Evolutionary conservation across 2,797 vertebrate genomes (phyloP).

Genomic region (Masticophis lateralis): DNA sequence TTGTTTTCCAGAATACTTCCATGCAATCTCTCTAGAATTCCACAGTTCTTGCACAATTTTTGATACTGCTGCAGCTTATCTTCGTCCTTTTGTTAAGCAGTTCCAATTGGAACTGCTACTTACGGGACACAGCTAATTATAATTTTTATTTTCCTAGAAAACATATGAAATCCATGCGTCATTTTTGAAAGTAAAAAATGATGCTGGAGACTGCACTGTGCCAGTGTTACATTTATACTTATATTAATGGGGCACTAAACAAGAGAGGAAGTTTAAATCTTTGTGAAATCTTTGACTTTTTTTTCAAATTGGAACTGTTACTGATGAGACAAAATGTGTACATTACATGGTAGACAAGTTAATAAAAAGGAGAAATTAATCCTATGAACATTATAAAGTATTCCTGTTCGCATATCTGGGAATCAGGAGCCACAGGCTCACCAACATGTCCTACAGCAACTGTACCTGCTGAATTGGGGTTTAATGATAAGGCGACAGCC

Average conservation of each 20-base stretch:
- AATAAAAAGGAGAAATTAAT: background rate
- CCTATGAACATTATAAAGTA: background rate
- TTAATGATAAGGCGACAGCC: constrained; percentile 77
- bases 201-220: background rate
- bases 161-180: background rate
- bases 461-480: constrained; percentile 72
- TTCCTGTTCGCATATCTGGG: background rate
- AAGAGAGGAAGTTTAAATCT: background rate
- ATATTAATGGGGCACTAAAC: background rate
- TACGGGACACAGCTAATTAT: background rate
- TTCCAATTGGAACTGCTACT: no score
- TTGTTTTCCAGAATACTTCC: background rate
- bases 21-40: background rate
- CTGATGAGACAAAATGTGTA: background rate
- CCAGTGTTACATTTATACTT: background rate
- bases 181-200: background rate
- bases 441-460: background rate
- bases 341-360: background rate
- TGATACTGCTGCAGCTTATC: background rate
- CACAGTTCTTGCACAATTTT: background rate
- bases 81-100: background rate
- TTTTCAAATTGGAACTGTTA: background rate
- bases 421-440: background rate
- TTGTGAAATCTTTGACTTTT: no score
- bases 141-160: background rate